Evolutionary conservation across 2,888 invertebrate species (phyloP), one percentile per base, ranked within the genome.

Genomic region (Nezara viridula): DNA sequence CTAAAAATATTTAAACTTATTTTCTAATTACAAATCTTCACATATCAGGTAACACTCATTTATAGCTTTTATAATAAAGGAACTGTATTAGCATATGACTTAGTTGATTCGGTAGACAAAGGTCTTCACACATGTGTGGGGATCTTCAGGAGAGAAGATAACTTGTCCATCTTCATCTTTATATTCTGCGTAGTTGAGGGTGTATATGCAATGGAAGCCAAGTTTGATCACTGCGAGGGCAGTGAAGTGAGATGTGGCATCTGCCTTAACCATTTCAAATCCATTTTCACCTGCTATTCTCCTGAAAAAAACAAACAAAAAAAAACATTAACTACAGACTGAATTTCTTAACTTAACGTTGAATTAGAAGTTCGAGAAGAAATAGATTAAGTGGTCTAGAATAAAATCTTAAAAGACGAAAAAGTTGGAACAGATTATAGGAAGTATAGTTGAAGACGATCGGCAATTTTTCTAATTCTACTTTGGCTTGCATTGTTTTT

Each of bases 201-300:
- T 93, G 92, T 95, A 96, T 88, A 95, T 94, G 92, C 95, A 94
- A 60, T 95, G 94, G 93, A 96, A 97, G 77, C 96, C 96, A 44
- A 95, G 93, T 91, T 95, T 95, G 90, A 95, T 95, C 88, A 96
- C 95, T 0, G 96, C 95, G 92, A 95, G 95, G 0, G 96, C 96
- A 2, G 97, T 96, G 92, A 94, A 97, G 90, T 95, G 94, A 92
- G 97, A 97, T 10, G 96, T 95, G 90, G 97, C 96, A 91, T 97
- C 95, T 77, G 95, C 95, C 47, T 96, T 94, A 90, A 96, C 94
- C 14, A 96, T 93, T 89, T 94, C 93, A 90, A 95, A 94, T 44
- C 94, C 94, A 88, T 93, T 92, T 89, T 94, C 93, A 90, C 92
- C 93, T 47, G 94, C 94, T 27, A 95, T 92, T 90, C 94, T 94